Base-by-base conservation (phyloP, 1,140 invertebrate species). In the Coenobita brevimanus region DNA sequence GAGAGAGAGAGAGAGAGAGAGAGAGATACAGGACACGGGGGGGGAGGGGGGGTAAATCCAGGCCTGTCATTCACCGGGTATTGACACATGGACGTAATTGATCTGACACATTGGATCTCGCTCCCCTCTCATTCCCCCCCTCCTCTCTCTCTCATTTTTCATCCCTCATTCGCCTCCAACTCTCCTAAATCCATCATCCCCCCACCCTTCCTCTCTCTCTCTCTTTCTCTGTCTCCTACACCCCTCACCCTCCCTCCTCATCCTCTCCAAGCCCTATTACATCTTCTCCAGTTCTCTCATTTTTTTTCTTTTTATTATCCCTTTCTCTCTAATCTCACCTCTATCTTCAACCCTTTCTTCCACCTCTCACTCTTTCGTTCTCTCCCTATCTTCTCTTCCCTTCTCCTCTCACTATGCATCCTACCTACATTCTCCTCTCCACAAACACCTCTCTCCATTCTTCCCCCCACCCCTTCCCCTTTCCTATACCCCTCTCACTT, bases 31-130 rank as follows among this genome's bases (percentile, higher is more conserved):
- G n/a, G 30, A 71, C 33, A n/a, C 4, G 33, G 38, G 69, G 17
- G 69, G 69, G 17, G 33, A 43, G 17, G 17, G 46, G 46, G 46
- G 6, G 46, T 50, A 50, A 50, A 50, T 17, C 46, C 6, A 67
- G n/a, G 62, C 62, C 62, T 80, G 46, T 54, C 54, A 57, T 80
- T 80, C 78, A 54, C 41, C 41, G 24, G 46, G 73, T 76, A 76
- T 76, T 76, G 73, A 76, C 73, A 43, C 13, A 30, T 24, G 69
- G 69, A 38, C n/a, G 69, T 33, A 33, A 76, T 21, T 76, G 73
- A 76, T 30, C 54, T 46, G 17, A 15, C 54, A 38, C 50, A 57
- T 0, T 15, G 33, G 46, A 33, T 46, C 78, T 80, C 54, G n/a
- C 46, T 15, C 27, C 75, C 38, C 36, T n/a, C 78, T 13, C 78